A percentile compares a stretch with the other conserved stretches of the same genome.
Conservation (phyloP, 1,140 invertebrate species). For the Lysiphlebus fabarum region DNA sequence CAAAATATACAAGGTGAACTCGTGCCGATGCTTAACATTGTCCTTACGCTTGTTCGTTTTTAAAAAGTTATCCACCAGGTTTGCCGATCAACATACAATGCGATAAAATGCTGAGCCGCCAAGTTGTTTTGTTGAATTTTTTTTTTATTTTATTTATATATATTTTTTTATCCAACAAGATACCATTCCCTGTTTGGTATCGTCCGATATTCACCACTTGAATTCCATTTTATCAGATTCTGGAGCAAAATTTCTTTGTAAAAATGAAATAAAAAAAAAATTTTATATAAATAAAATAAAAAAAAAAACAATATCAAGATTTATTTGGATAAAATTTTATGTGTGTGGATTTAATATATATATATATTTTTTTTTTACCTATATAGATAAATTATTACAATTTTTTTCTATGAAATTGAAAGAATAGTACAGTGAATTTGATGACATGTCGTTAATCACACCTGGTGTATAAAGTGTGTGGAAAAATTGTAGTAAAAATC, state of each 20-base stretch:
- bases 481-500: slow-evolving; percentile 1
- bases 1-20: not conserved
- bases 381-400: too few relatives aligned
- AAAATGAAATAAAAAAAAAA: not conserved
- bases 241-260: not conserved
- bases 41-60: slow-evolving; percentile 28
- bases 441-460: too few relatives aligned
- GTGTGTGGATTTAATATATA: too few relatives aligned
- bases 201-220: too few relatives aligned
- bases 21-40: slow-evolving; percentile 32
- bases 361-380: too few relatives aligned
- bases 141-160: slow-evolving; percentile 14
- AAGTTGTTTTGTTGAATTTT: slow-evolving; percentile 17
- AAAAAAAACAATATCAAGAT: too few relatives aligned
- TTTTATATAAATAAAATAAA: too few relatives aligned
- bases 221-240: not conserved
- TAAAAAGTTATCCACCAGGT: slow-evolving; percentile 9
- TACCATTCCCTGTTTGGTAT: too few relatives aligned
- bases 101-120: slow-evolving; percentile 31
- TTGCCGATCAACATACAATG: slow-evolving; percentile 49
- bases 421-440: too few relatives aligned
- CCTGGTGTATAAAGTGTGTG: not conserved
- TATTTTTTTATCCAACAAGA: too few relatives aligned
- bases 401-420: too few relatives aligned
- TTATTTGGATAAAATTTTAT: too few relatives aligned